Conservation (phyloP, 2,888 invertebrate species). For the Thalpophila matura region DNA sequence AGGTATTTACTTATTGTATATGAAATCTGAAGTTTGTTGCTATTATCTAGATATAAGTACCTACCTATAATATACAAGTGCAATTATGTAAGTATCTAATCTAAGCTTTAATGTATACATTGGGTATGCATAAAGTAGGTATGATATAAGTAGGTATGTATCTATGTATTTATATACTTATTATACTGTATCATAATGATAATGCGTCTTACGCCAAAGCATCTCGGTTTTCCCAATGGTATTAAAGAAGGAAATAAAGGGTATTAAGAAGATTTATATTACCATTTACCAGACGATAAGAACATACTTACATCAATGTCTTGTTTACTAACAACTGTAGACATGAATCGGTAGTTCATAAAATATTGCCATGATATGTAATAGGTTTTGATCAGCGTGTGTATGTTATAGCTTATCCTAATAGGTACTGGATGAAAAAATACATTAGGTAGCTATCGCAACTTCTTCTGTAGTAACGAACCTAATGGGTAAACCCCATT, state of each 20-base stretch:
- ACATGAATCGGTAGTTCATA: background rate
- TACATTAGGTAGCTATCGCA: no score
- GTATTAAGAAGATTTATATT: slow-evolving; percentile 8
- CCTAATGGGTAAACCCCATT: no score
- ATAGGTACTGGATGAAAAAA: no score
- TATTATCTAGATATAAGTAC: background rate
- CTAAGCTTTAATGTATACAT: slow-evolving; percentile 1
- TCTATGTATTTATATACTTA: background rate
- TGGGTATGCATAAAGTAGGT: background rate
- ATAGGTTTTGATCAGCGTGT: no score
- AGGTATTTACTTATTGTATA: background rate
- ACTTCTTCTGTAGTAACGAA: no score
- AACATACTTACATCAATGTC: background rate
- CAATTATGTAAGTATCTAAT: background rate
- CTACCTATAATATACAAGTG: no score
- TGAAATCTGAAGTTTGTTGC: background rate
- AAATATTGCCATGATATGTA: background rate
- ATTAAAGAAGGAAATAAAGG: slow-evolving; percentile 26
- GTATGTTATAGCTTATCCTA: no score
- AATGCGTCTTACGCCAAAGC: slow-evolving; percentile 8
- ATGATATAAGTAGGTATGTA: background rate
- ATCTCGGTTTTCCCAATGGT: background rate
- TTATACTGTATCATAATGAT: background rate
- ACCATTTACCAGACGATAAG: background rate
- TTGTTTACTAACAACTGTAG: background rate